Conservation (phyloP, 2,113 vertebrate species). For the Vimba vimba region DNA sequence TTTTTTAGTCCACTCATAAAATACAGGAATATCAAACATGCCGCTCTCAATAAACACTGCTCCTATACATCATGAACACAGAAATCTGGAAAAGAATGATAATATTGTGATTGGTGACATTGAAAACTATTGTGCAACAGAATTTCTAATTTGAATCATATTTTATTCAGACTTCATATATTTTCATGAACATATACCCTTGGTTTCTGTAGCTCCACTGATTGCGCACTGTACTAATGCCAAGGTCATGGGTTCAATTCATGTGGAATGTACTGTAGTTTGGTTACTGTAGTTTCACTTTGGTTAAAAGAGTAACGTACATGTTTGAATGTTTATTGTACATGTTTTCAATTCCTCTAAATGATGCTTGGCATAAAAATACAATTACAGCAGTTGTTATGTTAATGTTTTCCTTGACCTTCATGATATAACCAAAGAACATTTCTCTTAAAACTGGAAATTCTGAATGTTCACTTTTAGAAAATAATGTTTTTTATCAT, state of each 20-base stretch:
- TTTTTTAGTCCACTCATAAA: not conserved
- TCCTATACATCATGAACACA: not conserved
- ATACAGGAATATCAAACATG: conserved; percentile 19
- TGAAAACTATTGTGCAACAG: not conserved
- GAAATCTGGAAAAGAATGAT: conserved; percentile 22
- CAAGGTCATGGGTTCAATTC: too few relatives aligned
- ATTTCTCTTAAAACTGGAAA: not conserved
- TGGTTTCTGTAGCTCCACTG: not conserved
- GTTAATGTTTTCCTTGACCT: not conserved
- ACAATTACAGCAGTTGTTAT: not conserved
- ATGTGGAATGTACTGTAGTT: not conserved
- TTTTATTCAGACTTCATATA: not conserved
- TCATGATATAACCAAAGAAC: not conserved
- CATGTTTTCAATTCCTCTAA: not conserved
- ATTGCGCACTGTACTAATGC: not conserved
- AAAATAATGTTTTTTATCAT: not conserved
- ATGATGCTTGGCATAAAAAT: not conserved
- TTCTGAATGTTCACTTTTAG: not conserved
- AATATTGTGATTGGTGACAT: not conserved
- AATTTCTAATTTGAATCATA: not conserved
- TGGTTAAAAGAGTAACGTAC: not conserved
- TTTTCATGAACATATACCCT: not conserved
- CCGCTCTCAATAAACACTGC: not conserved
- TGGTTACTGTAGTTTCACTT: not conserved
- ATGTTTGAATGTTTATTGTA: not conserved